phyloP scores from a whole-genome alignment of 2,113 vertebrate genomes.

The Psophia crepitans region DNA sequence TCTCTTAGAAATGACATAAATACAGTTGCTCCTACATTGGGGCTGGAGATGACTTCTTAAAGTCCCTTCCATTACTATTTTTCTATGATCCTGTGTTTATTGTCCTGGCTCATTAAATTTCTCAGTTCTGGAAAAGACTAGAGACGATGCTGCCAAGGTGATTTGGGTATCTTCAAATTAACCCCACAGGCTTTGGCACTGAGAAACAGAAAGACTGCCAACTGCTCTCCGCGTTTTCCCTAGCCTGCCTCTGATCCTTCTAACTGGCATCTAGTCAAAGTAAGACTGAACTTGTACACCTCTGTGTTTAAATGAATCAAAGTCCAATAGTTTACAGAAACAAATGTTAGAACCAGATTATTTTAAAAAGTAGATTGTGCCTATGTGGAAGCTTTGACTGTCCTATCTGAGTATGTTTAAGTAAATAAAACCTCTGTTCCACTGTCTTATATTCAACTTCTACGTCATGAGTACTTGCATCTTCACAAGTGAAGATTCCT shows the following conservation, averaged over 20 bases:
- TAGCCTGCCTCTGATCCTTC: constrained; percentile 56
- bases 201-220: constrained; percentile 49
- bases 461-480: not conserved
- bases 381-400: constrained; percentile 9
- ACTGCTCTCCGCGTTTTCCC: constrained; percentile 53
- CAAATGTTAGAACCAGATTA: not conserved
- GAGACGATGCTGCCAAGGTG: constrained; percentile 15
- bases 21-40: not conserved
- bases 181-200: constrained; percentile 40
- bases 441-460: not conserved
- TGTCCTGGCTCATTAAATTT: not conserved
- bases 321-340: constrained; percentile 37
- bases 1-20: not conserved
- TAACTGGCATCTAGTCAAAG: constrained; percentile 67
- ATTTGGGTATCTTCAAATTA: constrained; percentile 34
- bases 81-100: constrained; percentile 17
- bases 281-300: constrained; percentile 46
- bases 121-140: constrained; percentile 9
- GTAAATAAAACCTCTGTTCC: not conserved
- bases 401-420: not conserved
- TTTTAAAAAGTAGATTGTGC: not conserved
- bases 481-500: not conserved
- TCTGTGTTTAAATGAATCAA: constrained; percentile 22
- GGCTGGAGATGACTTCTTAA: not conserved
- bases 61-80: constrained; percentile 30